These are phyloP conservation scores for Enteromius treurensis DNA, from an alignment of 2,797 vertebrate genomes.

Conservation along the genomic window DNA sequence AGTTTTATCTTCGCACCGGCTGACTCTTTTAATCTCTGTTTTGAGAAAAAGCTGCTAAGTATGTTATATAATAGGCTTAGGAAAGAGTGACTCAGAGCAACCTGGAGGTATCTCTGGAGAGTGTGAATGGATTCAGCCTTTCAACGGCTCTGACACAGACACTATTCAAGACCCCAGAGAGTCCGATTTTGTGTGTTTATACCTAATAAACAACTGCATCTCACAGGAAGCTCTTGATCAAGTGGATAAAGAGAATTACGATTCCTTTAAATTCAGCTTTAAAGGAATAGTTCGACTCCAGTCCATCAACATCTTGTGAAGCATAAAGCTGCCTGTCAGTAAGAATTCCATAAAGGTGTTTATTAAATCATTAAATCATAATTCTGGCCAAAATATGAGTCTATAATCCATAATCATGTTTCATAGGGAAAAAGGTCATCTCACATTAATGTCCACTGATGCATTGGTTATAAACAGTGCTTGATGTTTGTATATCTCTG, in stretches of 20 bases:
- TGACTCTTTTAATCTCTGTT: constrained; percentile 49
- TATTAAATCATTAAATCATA: no score
- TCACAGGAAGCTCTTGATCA: neutral
- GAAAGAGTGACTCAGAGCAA: constrained; percentile 59
- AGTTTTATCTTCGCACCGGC: constrained; percentile 2
- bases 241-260: neutral
- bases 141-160: constrained; percentile 19
- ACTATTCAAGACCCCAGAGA: constrained; percentile 14
- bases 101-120: constrained; percentile 60
- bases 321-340: neutral
- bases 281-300: neutral
- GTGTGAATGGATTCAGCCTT: constrained; percentile 47
- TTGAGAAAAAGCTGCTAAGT: constrained; percentile 65
- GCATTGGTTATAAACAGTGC: neutral
- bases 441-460: neutral
- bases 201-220: neutral
- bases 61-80: constrained; percentile 69
- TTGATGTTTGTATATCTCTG: neutral
- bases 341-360: neutral
- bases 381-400: neutral
- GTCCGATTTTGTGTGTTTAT: neutral
- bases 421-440: neutral
- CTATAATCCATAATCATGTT: neutral
- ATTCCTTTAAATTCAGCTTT: neutral
- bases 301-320: neutral